phyloP scores from a whole-genome alignment of 2,113 vertebrate genomes.

The Ceuthmochares aereus region DNA sequence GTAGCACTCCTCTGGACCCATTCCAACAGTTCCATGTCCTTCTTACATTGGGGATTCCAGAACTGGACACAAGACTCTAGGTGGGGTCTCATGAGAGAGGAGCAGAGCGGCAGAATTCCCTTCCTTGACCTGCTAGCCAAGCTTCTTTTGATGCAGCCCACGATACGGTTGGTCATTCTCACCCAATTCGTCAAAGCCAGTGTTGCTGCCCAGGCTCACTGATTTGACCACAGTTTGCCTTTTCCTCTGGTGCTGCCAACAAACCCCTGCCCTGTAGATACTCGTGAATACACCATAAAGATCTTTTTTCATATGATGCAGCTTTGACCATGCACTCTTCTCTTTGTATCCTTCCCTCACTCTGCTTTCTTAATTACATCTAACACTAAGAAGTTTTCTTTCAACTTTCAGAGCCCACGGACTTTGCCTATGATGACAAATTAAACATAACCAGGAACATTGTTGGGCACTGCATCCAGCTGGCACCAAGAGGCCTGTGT shows the following conservation, averaged over 20 bases:
- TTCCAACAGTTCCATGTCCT: no score
- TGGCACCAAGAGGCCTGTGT: neutral
- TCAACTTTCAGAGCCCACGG: neutral
- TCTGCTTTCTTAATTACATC: neutral
- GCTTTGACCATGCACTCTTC: neutral
- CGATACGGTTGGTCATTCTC: neutral
- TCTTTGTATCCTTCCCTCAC: neutral
- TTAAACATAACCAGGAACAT: neutral
- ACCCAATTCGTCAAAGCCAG: fast-evolving
- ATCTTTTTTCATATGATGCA: neutral
- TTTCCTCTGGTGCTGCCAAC: neutral
- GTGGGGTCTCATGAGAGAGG: no score
- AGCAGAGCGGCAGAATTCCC: no score
- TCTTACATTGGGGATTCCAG: no score
- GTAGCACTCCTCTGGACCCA: no score
- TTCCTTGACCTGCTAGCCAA: no score
- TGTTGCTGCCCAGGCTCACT: neutral
- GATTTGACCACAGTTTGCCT: fast-evolving
- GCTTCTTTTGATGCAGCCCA: no score
- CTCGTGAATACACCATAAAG: neutral
- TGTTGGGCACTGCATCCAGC: neutral
- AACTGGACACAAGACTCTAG: no score
- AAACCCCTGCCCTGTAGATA: neutral
- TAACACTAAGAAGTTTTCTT: neutral
- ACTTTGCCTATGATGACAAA: neutral